A percentile compares a stretch with the other conserved stretches of the same genome.
phyloP scores from a whole-genome alignment of 37 sponge, comb jelly and placozoan genomes.

The Theonella swinhoei region DNA sequence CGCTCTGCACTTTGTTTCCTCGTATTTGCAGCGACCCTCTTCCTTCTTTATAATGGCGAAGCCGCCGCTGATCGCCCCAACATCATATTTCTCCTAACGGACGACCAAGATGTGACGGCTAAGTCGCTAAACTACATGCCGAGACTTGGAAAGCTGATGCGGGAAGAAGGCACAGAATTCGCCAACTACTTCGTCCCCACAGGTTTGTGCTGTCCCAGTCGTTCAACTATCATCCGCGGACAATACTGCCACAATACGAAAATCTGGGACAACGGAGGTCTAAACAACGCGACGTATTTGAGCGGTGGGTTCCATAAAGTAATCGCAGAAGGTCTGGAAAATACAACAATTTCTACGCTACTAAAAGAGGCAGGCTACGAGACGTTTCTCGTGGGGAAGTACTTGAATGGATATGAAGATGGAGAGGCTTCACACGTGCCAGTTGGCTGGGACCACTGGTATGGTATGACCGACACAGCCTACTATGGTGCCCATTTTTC shows the following conservation, averaged over 20 bases:
- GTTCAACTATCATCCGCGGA: slow-evolving; percentile 65
- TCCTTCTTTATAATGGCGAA: not conserved
- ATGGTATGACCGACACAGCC: slow-evolving; percentile 67
- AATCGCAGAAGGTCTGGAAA: slow-evolving; percentile 29
- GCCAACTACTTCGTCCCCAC: slow-evolving; percentile 75
- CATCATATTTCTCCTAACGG: slow-evolving; percentile 61
- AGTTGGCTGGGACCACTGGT: slow-evolving; percentile 74
- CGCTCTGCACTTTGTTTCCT: too few species aligned
- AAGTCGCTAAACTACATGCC: slow-evolving; percentile 80
- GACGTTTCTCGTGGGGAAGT: slow-evolving; percentile 67
- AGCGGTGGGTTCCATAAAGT: slow-evolving; percentile 70
- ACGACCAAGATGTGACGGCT: slow-evolving; percentile 80
- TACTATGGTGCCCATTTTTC: slow-evolving; percentile 78
- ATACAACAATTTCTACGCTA: slow-evolving; percentile 47
- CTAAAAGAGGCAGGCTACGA: slow-evolving; percentile 69
- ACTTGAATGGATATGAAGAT: slow-evolving; percentile 71
- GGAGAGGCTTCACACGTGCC: slow-evolving; percentile 52
- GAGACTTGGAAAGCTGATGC: slow-evolving; percentile 39
- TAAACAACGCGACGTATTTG: slow-evolving; percentile 67
- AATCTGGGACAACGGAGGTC: slow-evolving; percentile 78
- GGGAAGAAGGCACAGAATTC: slow-evolving; percentile 66
- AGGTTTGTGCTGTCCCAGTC: slow-evolving; percentile 78
- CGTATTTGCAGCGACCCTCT: too few species aligned
- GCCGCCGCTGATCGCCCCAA: slow-evolving; percentile 25
- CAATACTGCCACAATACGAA: slow-evolving; percentile 81